Evolutionary conservation across 2,888 invertebrate genomes (phyloP), one percentile per base, ranked within the genome.

Genomic region (Balanococcus diminutus): DNA sequence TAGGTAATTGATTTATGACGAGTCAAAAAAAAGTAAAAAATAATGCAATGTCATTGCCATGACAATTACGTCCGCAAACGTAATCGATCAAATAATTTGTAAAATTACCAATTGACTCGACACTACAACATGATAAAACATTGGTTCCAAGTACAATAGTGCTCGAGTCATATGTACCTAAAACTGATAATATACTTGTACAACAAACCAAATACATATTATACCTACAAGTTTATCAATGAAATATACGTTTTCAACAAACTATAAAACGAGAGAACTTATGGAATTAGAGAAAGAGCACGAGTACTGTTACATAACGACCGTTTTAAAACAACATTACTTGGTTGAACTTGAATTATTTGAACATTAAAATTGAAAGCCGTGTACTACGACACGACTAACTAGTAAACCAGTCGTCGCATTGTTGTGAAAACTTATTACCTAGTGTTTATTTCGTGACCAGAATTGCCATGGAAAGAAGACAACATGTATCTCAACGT

Each of bases 351-450:
- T 79, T 79, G 75, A 79, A 79, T 79, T 79, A 79, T 36, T 79
- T 67, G 28, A 67, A 28, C 67, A 79, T 79, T 79, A 36, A 79
- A 67, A 79, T 36, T 79, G 75, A 79, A 79, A 79, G 36, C 75
- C 36, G 22, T 79, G 19, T 31, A 79, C 32, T 9, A 22, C 75
- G 36, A 32, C 75, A 36, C 75, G 36, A 36, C 75, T 25, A 19
- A 79, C n/a, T 32, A 72, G 28, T 28, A 72, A 72, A 9, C 56
- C 22, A 67, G 67, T 67, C 67, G 67, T 67, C 67, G 67, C 19
- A 79, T 79, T 36, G 75, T 79, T 79, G 36, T 79, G 75, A 79
- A 79, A 79, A 79, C 32, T 79, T 79, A 79, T 79, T 79, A 79
- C 75, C 32, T 36, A 32, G 75, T 36, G 75, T 36, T 79, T 79